Evolutionary conservation across 2,797 vertebrate genomes (phyloP).

Genomic region (Semaprochilodus insignis): DNA sequence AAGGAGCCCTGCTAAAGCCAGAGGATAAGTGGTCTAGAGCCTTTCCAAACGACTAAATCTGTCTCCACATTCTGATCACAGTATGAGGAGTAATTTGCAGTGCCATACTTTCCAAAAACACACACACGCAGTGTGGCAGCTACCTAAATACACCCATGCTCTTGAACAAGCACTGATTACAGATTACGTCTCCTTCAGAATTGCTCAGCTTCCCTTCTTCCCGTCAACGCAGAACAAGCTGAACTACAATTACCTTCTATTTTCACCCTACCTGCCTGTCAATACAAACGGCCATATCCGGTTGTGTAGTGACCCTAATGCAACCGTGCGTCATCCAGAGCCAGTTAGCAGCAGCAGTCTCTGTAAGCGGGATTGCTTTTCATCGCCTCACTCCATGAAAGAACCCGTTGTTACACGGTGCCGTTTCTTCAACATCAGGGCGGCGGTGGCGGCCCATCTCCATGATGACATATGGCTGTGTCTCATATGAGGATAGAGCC

Average conservation of each 20-base stretch:
- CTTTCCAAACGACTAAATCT: conserved; percentile 12
- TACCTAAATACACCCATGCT: conserved; percentile 51
- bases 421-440: background rate
- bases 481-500: background rate
- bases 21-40: background rate
- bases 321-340: background rate
- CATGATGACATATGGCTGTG: conserved; percentile 1
- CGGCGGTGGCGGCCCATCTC: background rate
- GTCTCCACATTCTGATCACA: conserved; percentile 23
- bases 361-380: background rate
- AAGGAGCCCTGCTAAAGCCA: background rate
- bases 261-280: conserved; percentile 45
- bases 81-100: conserved; percentile 17
- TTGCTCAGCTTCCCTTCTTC: conserved; percentile 71
- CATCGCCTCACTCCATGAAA: conserved; percentile 4
- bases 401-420: background rate
- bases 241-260: conserved; percentile 74
- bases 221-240: conserved; percentile 72
- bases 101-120: conserved; percentile 9
- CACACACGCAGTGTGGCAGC: conserved; percentile 24
- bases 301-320: no score
- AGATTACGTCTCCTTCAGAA: conserved; percentile 75
- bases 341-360: background rate
- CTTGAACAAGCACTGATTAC: conserved; percentile 52
- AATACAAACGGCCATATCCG: conserved; percentile 21